These are phyloP conservation scores for Nesometra sesokonis DNA, from an alignment of 35 echinoderm and acorn worm genomes.

Conservation along the genomic window DNA sequence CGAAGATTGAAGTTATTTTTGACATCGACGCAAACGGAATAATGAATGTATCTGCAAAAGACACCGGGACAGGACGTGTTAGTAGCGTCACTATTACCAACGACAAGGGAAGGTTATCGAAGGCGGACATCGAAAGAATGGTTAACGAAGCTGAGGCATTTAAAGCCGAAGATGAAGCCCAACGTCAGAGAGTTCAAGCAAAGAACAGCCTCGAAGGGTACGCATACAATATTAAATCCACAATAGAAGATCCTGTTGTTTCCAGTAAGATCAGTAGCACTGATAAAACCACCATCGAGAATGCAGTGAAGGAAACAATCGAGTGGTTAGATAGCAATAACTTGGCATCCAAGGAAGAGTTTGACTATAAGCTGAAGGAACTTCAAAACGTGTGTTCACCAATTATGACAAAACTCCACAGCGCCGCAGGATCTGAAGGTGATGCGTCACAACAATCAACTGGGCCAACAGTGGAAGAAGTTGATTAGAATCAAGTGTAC, in stretches of 20 bases:
- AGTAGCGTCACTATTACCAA: slow-evolving; percentile 92
- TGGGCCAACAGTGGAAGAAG: slow-evolving; percentile 87
- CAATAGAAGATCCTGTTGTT: slow-evolving; percentile 45
- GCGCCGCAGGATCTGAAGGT: background rate
- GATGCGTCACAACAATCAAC: background rate
- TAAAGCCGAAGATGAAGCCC: slow-evolving; percentile 77
- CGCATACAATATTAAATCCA: slow-evolving; percentile 63
- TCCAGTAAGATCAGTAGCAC: slow-evolving; percentile 40
- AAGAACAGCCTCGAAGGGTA: slow-evolving; percentile 83
- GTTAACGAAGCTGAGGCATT: slow-evolving; percentile 63
- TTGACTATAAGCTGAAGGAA: slow-evolving; percentile 62
- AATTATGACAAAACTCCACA: slow-evolving; percentile 83
- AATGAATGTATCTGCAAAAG: slow-evolving; percentile 87
- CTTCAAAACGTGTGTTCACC: slow-evolving; percentile 79
- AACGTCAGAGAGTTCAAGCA: slow-evolving; percentile 41
- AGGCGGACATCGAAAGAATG: slow-evolving; percentile 81
- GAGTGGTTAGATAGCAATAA: slow-evolving; percentile 74
- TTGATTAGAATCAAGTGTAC: slow-evolving; percentile 39
- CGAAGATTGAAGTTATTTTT: slow-evolving; percentile 87
- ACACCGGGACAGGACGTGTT: slow-evolving; percentile 62
- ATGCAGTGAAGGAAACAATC: slow-evolving; percentile 51
- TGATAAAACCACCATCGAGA: slow-evolving; percentile 58
- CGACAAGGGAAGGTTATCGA: slow-evolving; percentile 81
- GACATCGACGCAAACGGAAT: slow-evolving; percentile 98
- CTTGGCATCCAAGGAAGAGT: slow-evolving; percentile 82